Evolutionary conservation across 2,888 invertebrate genomes (phyloP), one percentile per base, ranked within the genome.

Genomic region (Capitulum mitella): DNA sequence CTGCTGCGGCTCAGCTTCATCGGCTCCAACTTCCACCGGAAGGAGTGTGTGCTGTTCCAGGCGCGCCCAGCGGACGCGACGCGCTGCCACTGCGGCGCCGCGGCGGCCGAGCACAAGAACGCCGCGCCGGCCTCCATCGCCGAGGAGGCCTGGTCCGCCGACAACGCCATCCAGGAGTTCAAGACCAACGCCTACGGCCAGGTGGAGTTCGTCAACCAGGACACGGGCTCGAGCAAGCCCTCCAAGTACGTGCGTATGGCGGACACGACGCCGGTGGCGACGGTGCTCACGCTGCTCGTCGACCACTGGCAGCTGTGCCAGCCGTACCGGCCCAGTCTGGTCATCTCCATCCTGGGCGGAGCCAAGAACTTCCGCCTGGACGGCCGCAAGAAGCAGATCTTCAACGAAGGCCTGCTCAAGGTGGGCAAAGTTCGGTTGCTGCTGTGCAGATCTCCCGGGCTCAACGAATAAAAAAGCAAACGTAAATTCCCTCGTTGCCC

Each of bases 291-390:
- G 2, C 81, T 86, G 78, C 84, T 86, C 84, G 81, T 82, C 48
- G 82, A 84, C 43, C 83, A 84, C 80, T 86, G 86, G 86, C 82
- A 82, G 75, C 84, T 86, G 80, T 83, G 84, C 83, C 83, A 85
- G 16, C 86, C 86, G 0, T 77, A 83, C 22, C 83, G 83, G 29
- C 86, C 86, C 0, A 84, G 84, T 80, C 83, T 86, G 34, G 85
- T 86, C 78, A 86, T 86, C 79, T 86, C 86, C 6, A 85, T 86
- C 14, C 84, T 86, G 46, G 86, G 87, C 26, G 86, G 86, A 8
- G 86, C 86, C 32, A 85, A 86, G 80, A 86, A 86, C 82, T 86
- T 86, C 82, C 84, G 84, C 70, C 83, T 86, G 58, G 85, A 85
- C 81, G 85, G 85, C 3, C 83, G 84, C 79, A 85, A 85, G 83